A percentile compares a stretch with the other conserved stretches of the same genome.
These are phyloP conservation scores for Crossocerus cetratus DNA, from an alignment of 2,888 invertebrate genomes.

Conservation along the genomic window DNA sequence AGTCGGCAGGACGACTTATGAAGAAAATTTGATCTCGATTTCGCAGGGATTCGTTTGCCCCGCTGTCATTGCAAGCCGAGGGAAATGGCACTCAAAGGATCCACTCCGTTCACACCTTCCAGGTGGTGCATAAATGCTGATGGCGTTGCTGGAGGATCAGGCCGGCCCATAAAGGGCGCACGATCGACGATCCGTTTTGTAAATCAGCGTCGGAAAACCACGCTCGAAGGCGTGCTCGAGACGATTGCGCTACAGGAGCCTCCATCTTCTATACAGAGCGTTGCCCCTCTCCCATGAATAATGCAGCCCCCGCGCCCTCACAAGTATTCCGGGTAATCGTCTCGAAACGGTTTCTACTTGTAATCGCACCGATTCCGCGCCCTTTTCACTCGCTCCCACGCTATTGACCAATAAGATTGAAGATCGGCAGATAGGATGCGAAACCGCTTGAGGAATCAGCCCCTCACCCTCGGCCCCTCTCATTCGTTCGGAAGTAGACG, in stretches of 20 bases:
- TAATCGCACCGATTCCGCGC: conserved; percentile 27
- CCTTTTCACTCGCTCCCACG: conserved; percentile 15
- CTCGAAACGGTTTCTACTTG: conserved; percentile 37
- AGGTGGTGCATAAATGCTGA: too few species aligned
- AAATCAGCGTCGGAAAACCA: conserved; percentile 29
- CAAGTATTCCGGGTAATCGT: conserved; percentile 43
- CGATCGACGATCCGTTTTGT: conserved; percentile 32
- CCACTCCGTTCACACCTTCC: too few species aligned
- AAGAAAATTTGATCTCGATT: too few species aligned
- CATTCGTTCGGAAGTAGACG: too few species aligned
- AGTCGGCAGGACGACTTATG: too few species aligned
- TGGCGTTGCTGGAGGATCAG: too few species aligned
- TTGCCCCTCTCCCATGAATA: conserved; percentile 37
- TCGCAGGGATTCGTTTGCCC: too few species aligned
- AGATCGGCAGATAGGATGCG: too few species aligned
- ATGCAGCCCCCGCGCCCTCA: conserved; percentile 33
- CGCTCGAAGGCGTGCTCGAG: conserved; percentile 1
- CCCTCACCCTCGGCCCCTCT: neutral
- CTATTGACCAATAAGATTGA: conserved; percentile 23
- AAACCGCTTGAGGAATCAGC: conserved; percentile 10
- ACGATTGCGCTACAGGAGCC: conserved; percentile 19
- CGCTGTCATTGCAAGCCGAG: too few species aligned
- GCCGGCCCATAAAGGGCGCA: too few species aligned
- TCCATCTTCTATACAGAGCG: conserved; percentile 9
- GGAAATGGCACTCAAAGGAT: too few species aligned